Percentiles rank a stretch among this genome's conserved stretches.
Conservation (phyloP, 2,113 vertebrate species). For the Pycnonotus jocosus region DNA sequence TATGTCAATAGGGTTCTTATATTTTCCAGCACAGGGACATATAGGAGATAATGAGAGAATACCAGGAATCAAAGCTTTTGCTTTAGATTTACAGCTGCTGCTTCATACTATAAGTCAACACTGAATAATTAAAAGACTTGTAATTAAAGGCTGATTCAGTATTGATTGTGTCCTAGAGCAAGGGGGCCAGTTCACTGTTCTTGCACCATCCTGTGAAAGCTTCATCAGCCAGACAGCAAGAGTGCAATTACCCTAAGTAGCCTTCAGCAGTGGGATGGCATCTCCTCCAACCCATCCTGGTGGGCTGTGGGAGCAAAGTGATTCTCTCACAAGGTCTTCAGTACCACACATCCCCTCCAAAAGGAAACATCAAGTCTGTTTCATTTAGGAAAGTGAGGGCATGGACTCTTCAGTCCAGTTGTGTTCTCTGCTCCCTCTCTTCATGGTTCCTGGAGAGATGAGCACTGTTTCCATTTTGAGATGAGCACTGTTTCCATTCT, state of each 20-base stretch:
- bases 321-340: not conserved
- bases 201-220: not conserved
- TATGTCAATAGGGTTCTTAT: not conserved
- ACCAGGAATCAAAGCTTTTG: slow-evolving; percentile 7
- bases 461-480: not conserved
- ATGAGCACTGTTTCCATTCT: not conserved
- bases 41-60: not conserved
- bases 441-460: not conserved
- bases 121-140: slow-evolving; percentile 78
- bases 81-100: slow-evolving; percentile 45
- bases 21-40: slow-evolving; percentile 1
- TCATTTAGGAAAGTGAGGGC: not conserved
- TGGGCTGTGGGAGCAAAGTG: not conserved
- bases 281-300: not conserved
- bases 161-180: slow-evolving; percentile 73
- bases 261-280: not conserved
- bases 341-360: not conserved
- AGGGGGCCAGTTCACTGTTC: not conserved
- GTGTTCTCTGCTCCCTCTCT: not conserved
- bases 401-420: not conserved
- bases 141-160: slow-evolving; percentile 76
- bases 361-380: not conserved
- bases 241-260: slow-evolving; percentile 2
- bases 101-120: slow-evolving; percentile 62
- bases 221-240: not conserved